Evolutionary conservation across 2,113 vertebrate genomes (phyloP), one percentile per base, ranked within the genome.

Genomic region (Pongo pygmaeus): DNA sequence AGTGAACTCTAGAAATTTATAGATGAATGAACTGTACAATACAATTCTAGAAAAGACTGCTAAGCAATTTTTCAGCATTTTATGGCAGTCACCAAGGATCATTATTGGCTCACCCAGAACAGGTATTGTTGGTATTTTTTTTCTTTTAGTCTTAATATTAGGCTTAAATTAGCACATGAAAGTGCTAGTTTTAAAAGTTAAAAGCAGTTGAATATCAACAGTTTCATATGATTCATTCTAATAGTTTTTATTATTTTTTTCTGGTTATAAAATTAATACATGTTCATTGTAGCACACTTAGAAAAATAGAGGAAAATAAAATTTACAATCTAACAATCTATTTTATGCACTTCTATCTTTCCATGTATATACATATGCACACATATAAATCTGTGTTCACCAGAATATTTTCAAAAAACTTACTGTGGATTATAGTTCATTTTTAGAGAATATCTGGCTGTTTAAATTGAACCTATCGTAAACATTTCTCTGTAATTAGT

Each of bases 171-270:
- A 69, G 89, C 93, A 92, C 88, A 92, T 64, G 78, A 94, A 93
- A 96, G 50, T 91, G 7, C 70, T 90, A 69, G 12, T 85, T 96
- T 97, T 96, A 61, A 89, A 97, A 94, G 83, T 79, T 35, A 91
- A 83, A 97, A 96, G 64, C 27, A 86, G 46, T 85, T 98, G 67
- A 97, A 72, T 95, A 78, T 92, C 84, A 91, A 30, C 38, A 93
- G 6, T 96, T 97, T 95, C 30, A 32, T 88, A 84, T 90, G 79
- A 88, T 89, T 95, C 38, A 84, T 89, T 38, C 57, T 96, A 95
- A 84, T 72, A 74, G 18, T 57, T 92, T 92, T 91, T 78, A 70
- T 88, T 97, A 8, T 59, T 81, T 93, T 79, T 89, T 86, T 30
- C 69, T 94, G 13, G 69, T 93, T 89, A 81, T 96, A 96, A 94